Evolutionary conservation across 2,888 invertebrate species (phyloP).

Genomic region (Clistopyga incitator): DNA sequence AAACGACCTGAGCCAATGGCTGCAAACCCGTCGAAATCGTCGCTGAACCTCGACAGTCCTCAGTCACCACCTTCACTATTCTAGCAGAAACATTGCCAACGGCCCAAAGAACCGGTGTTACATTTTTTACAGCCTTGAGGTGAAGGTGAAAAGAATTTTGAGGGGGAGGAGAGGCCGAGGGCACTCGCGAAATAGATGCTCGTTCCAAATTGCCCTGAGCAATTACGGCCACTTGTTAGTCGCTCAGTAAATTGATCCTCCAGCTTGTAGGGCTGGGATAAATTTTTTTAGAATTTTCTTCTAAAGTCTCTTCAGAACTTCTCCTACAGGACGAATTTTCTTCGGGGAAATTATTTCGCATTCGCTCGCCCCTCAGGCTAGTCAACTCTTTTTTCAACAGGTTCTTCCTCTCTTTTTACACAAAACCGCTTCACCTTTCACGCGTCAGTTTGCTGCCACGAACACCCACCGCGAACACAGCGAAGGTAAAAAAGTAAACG

Average conservation of each 20-base stretch:
- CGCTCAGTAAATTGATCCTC: slow-evolving; percentile 52
- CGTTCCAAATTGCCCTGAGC: slow-evolving; percentile 24
- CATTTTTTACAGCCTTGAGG: not conserved
- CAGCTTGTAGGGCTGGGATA: slow-evolving; percentile 1
- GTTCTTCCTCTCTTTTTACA: not conserved
- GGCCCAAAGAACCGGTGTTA: slow-evolving; percentile 18
- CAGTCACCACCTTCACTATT: slow-evolving; percentile 35
- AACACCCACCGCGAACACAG: not conserved
- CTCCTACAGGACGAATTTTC: slow-evolving; percentile 27
- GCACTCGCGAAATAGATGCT: not conserved
- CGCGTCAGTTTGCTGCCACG: slow-evolving; percentile 9
- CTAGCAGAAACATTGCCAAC: slow-evolving; percentile 25
- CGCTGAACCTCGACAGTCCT: slow-evolving; percentile 20
- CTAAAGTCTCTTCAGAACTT: no score
- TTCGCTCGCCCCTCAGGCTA: not conserved
- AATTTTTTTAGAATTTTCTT: slow-evolving; percentile 14
- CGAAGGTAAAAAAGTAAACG: not conserved
- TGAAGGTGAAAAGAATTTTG: slow-evolving; percentile 17
- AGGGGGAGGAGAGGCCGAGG: not conserved
- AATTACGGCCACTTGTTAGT: slow-evolving; percentile 48
- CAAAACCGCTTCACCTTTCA: not conserved
- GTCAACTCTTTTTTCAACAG: not conserved
- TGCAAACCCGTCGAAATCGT: not conserved
- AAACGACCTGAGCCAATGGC: slow-evolving; percentile 23
- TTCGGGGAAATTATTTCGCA: slow-evolving; percentile 25